Conservation (phyloP, 2,888 invertebrate genomes). For the Petrophora chlorosata region DNA sequence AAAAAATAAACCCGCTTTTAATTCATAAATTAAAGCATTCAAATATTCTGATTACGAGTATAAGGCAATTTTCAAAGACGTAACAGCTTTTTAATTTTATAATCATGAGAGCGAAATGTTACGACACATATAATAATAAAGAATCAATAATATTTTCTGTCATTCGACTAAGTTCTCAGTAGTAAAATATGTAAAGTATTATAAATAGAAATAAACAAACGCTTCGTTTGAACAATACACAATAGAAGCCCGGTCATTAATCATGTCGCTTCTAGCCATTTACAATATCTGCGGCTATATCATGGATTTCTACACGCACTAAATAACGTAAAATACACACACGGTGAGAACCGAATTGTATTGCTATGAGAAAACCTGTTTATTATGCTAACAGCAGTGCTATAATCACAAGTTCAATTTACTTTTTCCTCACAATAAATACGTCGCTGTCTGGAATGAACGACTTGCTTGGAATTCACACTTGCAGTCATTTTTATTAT, state of each 20-base stretch:
- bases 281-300: slow-evolving; percentile 37
- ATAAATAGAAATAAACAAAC: slow-evolving; percentile 4
- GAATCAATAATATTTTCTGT: background rate
- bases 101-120: no score
- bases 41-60: no score
- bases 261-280: slow-evolving; percentile 23
- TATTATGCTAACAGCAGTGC: slow-evolving; percentile 62
- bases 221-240: slow-evolving; percentile 17
- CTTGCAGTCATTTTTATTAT: slow-evolving; percentile 21
- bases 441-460: slow-evolving; percentile 50
- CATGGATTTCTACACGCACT: slow-evolving; percentile 57
- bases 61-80: no score
- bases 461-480: slow-evolving; percentile 42
- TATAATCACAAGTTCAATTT: slow-evolving; percentile 68
- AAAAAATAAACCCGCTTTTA: no score
- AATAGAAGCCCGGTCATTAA: slow-evolving; percentile 18
- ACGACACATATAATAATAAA: no score
- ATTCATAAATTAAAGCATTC: no score
- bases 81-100: no score
- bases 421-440: slow-evolving; percentile 62
- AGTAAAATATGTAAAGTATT: background rate
- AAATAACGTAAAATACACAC: slow-evolving; percentile 49
- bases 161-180: background rate
- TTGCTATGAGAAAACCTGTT: slow-evolving; percentile 70
- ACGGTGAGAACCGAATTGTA: slow-evolving; percentile 67